Evolutionary conservation across 2,797 vertebrate genomes (phyloP).

Genomic region (Carduelis carduelis): DNA sequence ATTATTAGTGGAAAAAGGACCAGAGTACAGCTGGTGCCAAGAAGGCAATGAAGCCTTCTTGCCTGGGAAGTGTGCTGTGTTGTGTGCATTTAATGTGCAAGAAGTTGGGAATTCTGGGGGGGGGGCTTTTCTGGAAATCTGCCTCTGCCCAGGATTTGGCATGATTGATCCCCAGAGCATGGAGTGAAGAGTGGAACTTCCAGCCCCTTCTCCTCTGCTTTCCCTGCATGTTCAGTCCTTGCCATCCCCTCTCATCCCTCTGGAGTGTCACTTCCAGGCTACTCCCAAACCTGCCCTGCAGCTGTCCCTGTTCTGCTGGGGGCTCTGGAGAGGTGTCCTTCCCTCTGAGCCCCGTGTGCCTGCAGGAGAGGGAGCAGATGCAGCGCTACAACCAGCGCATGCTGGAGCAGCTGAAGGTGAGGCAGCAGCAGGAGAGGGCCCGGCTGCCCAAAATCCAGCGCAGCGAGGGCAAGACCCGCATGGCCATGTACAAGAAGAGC

Average conservation of each 20-base stretch:
- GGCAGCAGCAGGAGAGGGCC: conserved; percentile 90
- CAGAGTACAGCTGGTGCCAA: rapidly evolving
- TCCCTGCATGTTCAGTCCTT: neutral
- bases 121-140: neutral
- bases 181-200: neutral
- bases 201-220: neutral
- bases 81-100: rapidly evolving
- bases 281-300: neutral
- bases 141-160: neutral
- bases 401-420: conserved; percentile 84
- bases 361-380: conserved; percentile 95
- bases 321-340: neutral
- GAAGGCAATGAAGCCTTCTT: neutral
- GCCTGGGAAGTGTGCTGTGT: rapidly evolving
- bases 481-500: conserved; percentile 99
- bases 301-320: neutral
- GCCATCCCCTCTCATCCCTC: neutral
- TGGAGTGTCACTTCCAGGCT: neutral
- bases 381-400: conserved; percentile 96
- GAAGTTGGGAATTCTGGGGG: neutral
- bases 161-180: neutral
- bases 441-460: conserved; percentile 94
- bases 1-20: neutral
- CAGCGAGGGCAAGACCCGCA: conserved; percentile 90
- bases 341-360: neutral